Evolutionary conservation across 2,113 vertebrate genomes (phyloP).

Genomic region (Ophthalmolycus amberensis): DNA sequence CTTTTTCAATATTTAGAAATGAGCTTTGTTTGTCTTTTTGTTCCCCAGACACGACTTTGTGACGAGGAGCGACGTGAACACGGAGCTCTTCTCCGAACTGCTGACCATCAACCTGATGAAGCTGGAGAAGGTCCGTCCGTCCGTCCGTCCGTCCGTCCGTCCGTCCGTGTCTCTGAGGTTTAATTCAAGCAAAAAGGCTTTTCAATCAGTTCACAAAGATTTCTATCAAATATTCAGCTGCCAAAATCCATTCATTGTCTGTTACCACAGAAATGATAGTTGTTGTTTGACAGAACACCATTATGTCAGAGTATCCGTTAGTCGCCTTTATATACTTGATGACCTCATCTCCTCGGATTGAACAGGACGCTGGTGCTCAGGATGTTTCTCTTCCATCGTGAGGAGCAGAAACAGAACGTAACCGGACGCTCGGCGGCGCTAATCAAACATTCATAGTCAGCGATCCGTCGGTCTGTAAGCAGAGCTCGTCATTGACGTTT

Average conservation of each 20-base stretch:
- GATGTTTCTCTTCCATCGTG: background rate
- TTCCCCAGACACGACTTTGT: conserved; percentile 52
- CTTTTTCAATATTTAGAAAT: background rate
- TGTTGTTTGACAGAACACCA: background rate
- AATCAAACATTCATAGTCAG: conserved; percentile 73
- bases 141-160: no score
- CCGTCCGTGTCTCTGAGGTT: no score
- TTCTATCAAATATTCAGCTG: background rate
- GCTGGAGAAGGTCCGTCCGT: conserved; percentile 90
- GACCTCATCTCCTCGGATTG: background rate
- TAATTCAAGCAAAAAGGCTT: background rate
- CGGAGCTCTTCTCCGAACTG: conserved; percentile 88
- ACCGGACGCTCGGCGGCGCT: conserved; percentile 32
- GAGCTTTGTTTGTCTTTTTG: background rate
- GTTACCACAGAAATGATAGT: background rate
- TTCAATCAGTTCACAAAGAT: background rate
- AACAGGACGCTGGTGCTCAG: background rate
- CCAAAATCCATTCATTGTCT: background rate
- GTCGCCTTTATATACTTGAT: no score
- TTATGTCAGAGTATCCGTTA: background rate
- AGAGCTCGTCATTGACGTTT: conserved; percentile 39
- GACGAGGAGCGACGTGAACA: conserved; percentile 64
- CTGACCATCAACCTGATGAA: conserved; percentile 90
- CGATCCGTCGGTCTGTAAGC: conserved; percentile 55
- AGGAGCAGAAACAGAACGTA: conserved; percentile 15